Conservation (phyloP, 2,113 vertebrate genomes). For the Nibea coibor region DNA sequence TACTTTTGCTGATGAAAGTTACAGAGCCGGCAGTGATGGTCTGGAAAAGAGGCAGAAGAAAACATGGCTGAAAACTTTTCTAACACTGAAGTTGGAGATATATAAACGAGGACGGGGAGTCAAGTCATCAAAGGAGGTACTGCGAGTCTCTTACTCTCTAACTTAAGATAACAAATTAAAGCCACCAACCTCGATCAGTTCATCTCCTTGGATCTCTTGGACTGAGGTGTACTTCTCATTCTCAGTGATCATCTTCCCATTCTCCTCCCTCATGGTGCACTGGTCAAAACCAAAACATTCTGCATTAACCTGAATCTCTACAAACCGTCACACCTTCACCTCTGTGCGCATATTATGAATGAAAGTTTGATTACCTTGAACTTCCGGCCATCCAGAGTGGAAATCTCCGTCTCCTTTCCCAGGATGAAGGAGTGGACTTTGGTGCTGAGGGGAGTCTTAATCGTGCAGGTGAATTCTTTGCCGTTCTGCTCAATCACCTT, state of each 20-base stretch:
- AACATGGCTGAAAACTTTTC: neutral
- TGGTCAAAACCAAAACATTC: conserved; percentile 43
- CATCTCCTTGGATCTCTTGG: conserved; percentile 85
- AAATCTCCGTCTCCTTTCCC: conserved; percentile 86
- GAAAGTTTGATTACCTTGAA: conserved; percentile 66
- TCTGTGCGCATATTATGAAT: neutral
- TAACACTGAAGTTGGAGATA: neutral
- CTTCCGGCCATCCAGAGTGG: conserved; percentile 71
- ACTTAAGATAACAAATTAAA: neutral
- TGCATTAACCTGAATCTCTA: no score
- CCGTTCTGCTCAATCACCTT: conserved; percentile 87
- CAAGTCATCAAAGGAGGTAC: no score
- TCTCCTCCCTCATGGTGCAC: conserved; percentile 84
- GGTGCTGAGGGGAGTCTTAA: conserved; percentile 84
- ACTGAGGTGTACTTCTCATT: conserved; percentile 84
- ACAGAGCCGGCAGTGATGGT: conserved; percentile 81
- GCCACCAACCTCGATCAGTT: conserved; percentile 90
- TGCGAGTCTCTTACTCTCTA: no score
- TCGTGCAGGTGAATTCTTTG: conserved; percentile 83
- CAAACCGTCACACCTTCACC: neutral
- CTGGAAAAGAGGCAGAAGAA: conserved; percentile 69
- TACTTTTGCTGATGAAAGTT: conserved; percentile 85
- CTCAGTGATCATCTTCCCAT: conserved; percentile 85
- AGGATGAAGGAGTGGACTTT: conserved; percentile 84
- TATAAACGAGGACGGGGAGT: no score